Evolutionary conservation across 2,113 vertebrate species (phyloP).

Genomic region (Chamaea fasciata): DNA sequence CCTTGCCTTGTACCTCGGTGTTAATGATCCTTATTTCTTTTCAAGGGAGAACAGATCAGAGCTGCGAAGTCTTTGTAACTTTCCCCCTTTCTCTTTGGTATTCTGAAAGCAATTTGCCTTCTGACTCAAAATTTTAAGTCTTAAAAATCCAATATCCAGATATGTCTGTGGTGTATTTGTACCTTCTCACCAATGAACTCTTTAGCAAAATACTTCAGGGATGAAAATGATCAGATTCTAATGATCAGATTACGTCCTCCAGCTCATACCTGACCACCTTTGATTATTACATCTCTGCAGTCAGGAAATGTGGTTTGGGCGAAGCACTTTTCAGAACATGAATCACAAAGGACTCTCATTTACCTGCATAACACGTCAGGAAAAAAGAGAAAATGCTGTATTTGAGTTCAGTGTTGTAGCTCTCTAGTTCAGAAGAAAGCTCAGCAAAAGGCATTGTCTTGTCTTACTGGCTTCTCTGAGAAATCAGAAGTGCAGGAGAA

Average conservation of each 20-base stretch:
- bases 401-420: background rate
- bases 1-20: background rate
- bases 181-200: background rate
- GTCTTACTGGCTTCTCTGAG: background rate
- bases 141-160: background rate
- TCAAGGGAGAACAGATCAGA: slow-evolving; percentile 7
- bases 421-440: background rate
- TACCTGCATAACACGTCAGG: background rate
- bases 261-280: background rate
- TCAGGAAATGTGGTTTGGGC: background rate
- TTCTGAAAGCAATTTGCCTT: slow-evolving; percentile 45
- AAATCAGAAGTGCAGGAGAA: slow-evolving; percentile 13
- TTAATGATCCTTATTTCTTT: background rate
- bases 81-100: background rate
- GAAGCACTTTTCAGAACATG: background rate
- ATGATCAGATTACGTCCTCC: background rate
- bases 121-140: slow-evolving; percentile 40
- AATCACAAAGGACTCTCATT: background rate
- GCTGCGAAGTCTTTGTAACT: background rate
- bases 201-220: background rate
- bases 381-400: background rate
- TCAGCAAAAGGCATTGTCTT: background rate
- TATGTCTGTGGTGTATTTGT: background rate
- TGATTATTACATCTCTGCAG: background rate
- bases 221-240: background rate